Percentiles rank a stretch among this genome's conserved stretches.
These are phyloP conservation scores for Zelleria hepariella DNA, from an alignment of 2,888 invertebrate genomes.

Conservation along the genomic window DNA sequence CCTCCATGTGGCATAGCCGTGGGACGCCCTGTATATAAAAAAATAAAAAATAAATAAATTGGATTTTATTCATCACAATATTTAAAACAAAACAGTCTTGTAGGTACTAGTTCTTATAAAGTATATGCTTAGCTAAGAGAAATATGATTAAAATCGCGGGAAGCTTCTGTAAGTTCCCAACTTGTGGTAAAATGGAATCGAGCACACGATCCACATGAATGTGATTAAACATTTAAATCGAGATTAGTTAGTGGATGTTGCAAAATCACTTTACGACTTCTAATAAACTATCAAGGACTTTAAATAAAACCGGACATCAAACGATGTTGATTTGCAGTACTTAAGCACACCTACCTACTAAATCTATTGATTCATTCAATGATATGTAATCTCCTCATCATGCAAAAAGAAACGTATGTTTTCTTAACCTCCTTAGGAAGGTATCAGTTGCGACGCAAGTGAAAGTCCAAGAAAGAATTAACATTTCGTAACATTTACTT, in stretches of 20 bases:
- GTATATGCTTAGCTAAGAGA: too few species aligned
- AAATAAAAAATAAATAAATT: too few species aligned
- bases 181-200: background rate
- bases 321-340: background rate
- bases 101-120: too few species aligned
- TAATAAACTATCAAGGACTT: constrained; percentile 13
- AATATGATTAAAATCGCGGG: too few species aligned
- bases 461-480: constrained; percentile 44
- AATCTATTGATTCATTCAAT: background rate
- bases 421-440: constrained; percentile 62
- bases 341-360: background rate
- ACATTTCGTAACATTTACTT: constrained; percentile 51
- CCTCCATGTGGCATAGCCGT: too few species aligned
- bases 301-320: background rate
- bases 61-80: too few species aligned
- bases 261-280: constrained; percentile 13
- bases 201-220: background rate
- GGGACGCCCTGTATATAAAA: too few species aligned
- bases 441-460: constrained; percentile 53
- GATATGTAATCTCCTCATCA: background rate
- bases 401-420: constrained; percentile 50
- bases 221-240: background rate
- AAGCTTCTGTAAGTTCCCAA: background rate
- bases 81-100: too few species aligned
- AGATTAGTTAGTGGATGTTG: background rate